Conservation (phyloP, 2,113 vertebrate genomes). For the Serinus canaria region DNA sequence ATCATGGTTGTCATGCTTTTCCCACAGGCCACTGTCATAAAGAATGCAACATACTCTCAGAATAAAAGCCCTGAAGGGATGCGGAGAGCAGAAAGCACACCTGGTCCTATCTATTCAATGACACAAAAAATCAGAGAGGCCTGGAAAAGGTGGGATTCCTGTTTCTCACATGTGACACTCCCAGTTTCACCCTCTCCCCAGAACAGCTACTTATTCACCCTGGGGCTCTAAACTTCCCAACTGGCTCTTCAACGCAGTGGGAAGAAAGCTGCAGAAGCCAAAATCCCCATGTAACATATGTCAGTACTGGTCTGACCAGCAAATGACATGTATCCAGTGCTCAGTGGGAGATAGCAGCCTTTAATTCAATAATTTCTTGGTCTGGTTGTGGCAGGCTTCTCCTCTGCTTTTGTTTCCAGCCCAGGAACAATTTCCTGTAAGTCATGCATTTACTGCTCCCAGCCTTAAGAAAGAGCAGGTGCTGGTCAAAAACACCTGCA, state of each 20-base stretch:
- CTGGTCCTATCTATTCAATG: background rate
- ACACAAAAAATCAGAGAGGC: background rate
- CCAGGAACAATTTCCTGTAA: background rate
- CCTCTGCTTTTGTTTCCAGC: background rate
- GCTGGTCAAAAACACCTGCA: background rate
- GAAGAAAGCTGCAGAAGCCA: background rate
- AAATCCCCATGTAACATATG: background rate
- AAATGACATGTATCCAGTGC: background rate
- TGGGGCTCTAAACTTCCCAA: background rate
- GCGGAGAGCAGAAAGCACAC: background rate
- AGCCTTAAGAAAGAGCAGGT: background rate
- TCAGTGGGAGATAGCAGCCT: background rate
- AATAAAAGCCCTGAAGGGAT: slow-evolving; percentile 1
- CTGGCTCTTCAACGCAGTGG: background rate
- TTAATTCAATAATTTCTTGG: background rate
- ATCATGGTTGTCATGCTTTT: background rate
- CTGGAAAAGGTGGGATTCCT: slow-evolving; percentile 2
- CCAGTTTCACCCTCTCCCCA: background rate
- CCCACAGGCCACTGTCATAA: background rate
- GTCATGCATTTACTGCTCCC: background rate
- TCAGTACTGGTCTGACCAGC: background rate
- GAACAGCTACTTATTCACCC: background rate
- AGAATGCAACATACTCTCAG: background rate
- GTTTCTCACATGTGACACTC: background rate
- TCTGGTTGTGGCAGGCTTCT: background rate